Evolutionary conservation across 2,797 vertebrate genomes (phyloP).

Genomic region (Cyclura pinguis): DNA sequence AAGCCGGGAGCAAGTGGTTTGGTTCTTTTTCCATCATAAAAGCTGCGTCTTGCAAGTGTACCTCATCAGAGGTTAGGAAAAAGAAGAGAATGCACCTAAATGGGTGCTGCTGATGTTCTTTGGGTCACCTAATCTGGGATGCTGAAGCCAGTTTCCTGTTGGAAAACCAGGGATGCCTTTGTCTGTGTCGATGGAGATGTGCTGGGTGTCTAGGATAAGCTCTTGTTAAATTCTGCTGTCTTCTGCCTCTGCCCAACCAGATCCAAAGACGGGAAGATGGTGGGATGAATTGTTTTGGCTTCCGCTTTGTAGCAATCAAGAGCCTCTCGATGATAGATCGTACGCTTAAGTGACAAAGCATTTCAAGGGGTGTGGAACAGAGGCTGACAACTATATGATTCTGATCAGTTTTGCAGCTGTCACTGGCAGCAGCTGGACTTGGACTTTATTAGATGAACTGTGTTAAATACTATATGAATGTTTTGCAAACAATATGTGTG

Average conservation of each 20-base stretch:
- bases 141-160: not conserved
- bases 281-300: not conserved
- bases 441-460: conserved; percentile 26
- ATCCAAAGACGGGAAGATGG: conserved; percentile 26
- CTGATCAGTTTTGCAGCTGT: conserved; percentile 64
- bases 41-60: conserved; percentile 5
- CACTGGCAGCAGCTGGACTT: conserved; percentile 31
- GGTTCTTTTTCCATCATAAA: not conserved
- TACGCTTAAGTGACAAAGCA: conserved; percentile 20
- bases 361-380: conserved; percentile 37
- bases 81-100: not conserved
- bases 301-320: conserved; percentile 5
- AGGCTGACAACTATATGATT: conserved; percentile 12
- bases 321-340: conserved; percentile 3
- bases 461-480: conserved; percentile 59
- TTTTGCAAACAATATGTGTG: not conserved
- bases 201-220: not conserved
- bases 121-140: not conserved
- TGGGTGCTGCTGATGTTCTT: not conserved
- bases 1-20: not conserved
- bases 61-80: not conserved
- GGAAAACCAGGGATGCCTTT: conserved; percentile 70
- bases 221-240: not conserved
- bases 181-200: conserved; percentile 58
- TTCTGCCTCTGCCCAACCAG: not conserved